phyloP scores from a whole-genome alignment of 2,113 vertebrate species.

The Bombycilla garrulus region DNA sequence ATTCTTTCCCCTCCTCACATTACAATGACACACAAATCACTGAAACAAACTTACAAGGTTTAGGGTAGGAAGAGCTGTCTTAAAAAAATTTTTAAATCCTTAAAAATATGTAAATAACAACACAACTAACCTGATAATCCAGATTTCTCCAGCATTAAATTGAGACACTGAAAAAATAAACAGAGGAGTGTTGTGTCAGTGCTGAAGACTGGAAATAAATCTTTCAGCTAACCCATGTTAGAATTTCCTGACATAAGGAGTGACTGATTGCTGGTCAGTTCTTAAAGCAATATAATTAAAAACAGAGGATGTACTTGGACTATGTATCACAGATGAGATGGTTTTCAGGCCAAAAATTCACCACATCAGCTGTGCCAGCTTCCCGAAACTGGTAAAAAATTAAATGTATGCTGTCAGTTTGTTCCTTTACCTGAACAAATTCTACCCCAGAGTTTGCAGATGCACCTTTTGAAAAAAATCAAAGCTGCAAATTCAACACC shows the following conservation, averaged over 20 bases:
- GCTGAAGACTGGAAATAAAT: not conserved
- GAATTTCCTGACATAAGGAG: not conserved
- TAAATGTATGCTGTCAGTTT: not conserved
- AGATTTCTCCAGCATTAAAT: constrained; percentile 81
- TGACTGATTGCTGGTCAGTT: not conserved
- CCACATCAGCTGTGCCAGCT: not conserved
- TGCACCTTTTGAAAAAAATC: not conserved
- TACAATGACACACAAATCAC: not conserved
- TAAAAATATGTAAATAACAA: not conserved
- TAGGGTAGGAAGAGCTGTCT: not conserved
- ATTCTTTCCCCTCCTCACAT: not conserved
- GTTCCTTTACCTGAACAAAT: not conserved
- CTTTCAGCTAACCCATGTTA: not conserved
- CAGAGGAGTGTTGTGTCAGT: not conserved
- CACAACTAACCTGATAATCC: constrained; percentile 82
- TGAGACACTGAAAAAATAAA: constrained; percentile 83
- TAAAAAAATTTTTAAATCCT: not conserved
- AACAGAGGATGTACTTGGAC: not conserved
- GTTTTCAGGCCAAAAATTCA: not conserved
- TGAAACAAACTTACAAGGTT: not conserved
- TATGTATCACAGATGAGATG: not conserved
- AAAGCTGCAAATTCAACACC: not conserved
- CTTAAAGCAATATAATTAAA: not conserved
- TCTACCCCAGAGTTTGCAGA: not conserved
- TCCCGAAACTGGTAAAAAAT: not conserved